Conservation (phyloP, 2,797 vertebrate species). For the Echeneis naucrates region DNA sequence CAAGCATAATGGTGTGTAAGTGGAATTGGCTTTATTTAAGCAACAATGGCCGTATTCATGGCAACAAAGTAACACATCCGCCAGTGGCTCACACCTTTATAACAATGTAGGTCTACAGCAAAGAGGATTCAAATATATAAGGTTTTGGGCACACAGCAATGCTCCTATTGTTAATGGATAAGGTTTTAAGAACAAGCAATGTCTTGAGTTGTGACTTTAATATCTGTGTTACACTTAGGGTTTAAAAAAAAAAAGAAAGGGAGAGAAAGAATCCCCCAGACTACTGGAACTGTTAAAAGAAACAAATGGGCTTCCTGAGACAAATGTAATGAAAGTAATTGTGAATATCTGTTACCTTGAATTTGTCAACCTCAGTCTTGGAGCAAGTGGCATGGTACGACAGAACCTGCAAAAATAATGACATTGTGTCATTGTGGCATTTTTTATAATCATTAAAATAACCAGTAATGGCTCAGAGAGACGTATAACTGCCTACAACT, state of each 20-base stretch:
- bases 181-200: not conserved
- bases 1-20: no score
- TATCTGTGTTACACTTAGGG: slow-evolving; percentile 23
- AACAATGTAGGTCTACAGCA: not conserved
- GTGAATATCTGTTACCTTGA: slow-evolving; percentile 90
- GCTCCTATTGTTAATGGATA: not conserved
- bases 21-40: not conserved
- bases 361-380: slow-evolving; percentile 99
- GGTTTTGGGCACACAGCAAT: not conserved
- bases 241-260: no score
- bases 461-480: slow-evolving; percentile 2
- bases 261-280: not conserved
- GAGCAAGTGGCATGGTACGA: slow-evolving; percentile 99
- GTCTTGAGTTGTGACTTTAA: slow-evolving; percentile 37
- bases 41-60: not conserved
- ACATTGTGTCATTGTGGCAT: slow-evolving; percentile 38
- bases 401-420: slow-evolving; percentile 88
- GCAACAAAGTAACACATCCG: not conserved
- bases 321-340: slow-evolving; percentile 17
- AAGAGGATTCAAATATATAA: not conserved
- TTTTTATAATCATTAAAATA: slow-evolving; percentile 39
- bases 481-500: not conserved
- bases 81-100: not conserved
- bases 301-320: slow-evolving; percentile 22
- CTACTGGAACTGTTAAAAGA: not conserved